Evolutionary conservation across 2,888 invertebrate genomes (phyloP).

Genomic region (Choristoneura rosaceana): DNA sequence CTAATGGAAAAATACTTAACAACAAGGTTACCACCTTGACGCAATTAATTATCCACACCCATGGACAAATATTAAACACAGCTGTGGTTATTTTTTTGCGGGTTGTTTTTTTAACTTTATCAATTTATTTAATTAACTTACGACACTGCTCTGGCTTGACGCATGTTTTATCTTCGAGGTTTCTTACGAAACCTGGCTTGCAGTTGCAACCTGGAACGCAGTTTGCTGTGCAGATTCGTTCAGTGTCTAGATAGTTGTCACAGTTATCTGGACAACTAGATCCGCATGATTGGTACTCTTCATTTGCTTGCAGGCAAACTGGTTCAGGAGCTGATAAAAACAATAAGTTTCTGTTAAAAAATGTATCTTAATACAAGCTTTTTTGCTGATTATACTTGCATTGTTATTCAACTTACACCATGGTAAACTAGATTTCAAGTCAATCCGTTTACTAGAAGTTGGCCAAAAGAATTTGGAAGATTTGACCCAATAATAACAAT

Average conservation of each 20-base stretch:
- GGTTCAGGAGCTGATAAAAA: slow-evolving; percentile 14
- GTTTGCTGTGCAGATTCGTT: slow-evolving; percentile 25
- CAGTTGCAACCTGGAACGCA: slow-evolving; percentile 35
- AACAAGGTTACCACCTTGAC: not conserved
- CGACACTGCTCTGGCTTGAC: slow-evolving; percentile 35
- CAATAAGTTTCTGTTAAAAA: not conserved
- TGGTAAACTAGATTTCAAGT: too few species aligned
- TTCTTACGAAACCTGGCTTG: slow-evolving; percentile 32
- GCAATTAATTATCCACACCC: not conserved
- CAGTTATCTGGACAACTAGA: slow-evolving; percentile 36
- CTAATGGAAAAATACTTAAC: not conserved
- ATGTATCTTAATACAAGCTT: too few species aligned
- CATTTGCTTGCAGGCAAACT: slow-evolving; percentile 36
- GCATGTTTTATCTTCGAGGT: slow-evolving; percentile 26
- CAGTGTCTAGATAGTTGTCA: slow-evolving; percentile 18
- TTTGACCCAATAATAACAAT: too few species aligned
- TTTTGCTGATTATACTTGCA: too few species aligned
- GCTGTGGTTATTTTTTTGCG: not conserved
- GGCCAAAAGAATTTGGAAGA: too few species aligned
- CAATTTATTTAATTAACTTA: slow-evolving; percentile 24
- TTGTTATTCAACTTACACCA: too few species aligned
- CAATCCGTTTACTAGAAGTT: too few species aligned
- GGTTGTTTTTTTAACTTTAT: not conserved
- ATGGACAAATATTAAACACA: not conserved
- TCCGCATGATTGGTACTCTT: slow-evolving; percentile 36